Evolutionary conservation across 2,113 vertebrate genomes (phyloP).

Genomic region (Paedocypris sp.): DNA sequence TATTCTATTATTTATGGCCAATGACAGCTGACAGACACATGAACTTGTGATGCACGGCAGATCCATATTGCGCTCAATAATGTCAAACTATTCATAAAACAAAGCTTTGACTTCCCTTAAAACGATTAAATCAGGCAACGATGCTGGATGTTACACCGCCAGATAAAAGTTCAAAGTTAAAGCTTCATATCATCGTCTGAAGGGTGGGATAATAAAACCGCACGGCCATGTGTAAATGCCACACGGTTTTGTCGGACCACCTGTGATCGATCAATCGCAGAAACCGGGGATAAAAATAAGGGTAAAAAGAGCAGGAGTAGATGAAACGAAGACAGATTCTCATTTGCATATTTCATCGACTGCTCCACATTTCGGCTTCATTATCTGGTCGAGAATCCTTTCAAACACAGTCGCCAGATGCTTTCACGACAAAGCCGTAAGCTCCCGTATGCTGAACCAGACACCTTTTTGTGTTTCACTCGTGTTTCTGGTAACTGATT

Average conservation of each 20-base stretch:
- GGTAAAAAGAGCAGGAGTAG: not conserved
- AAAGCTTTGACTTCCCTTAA: too few species aligned
- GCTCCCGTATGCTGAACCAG: slow-evolving; percentile 6
- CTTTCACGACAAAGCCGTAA: slow-evolving; percentile 1
- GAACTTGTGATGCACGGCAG: too few species aligned
- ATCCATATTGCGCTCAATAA: too few species aligned
- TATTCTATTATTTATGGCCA: not conserved
- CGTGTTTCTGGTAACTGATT: slow-evolving; percentile 7
- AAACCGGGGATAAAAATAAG: not conserved
- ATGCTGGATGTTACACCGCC: too few species aligned
- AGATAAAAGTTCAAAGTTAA: too few species aligned
- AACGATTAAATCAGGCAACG: too few species aligned
- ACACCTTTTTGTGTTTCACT: slow-evolving; percentile 2
- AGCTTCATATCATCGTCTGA: too few species aligned
- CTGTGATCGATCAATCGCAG: not conserved
- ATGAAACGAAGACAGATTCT: not conserved
- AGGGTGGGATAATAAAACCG: too few species aligned
- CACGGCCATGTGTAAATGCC: not conserved
- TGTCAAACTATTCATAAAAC: too few species aligned
- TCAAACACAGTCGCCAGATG: slow-evolving; percentile 15
- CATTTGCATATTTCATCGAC: not conserved
- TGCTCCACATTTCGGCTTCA: slow-evolving; percentile 5
- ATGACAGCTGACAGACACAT: not conserved
- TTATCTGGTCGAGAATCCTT: not conserved
- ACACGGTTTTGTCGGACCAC: not conserved